Evolutionary conservation across 2,797 vertebrate genomes (phyloP).

Genomic region (Sebastes miniatus): DNA sequence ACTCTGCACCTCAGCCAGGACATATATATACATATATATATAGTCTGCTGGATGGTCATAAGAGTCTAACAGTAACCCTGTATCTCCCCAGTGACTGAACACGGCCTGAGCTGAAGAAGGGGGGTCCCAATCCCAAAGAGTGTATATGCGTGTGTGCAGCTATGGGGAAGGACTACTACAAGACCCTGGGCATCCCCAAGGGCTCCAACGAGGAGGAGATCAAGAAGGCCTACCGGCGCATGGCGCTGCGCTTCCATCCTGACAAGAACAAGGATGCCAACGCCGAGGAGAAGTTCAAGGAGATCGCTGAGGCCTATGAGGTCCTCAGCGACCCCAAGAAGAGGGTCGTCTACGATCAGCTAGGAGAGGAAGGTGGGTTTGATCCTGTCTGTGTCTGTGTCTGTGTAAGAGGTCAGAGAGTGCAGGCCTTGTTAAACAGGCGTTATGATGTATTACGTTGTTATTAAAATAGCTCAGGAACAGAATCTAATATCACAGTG

Average conservation of each 20-base stretch:
- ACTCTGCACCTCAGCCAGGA: constrained; percentile 39
- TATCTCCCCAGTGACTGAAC: constrained; percentile 58
- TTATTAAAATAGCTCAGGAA: constrained; percentile 48
- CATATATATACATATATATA: constrained; percentile 4
- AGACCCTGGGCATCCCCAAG: constrained; percentile 92
- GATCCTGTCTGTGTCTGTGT: not conserved
- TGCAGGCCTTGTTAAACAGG: constrained; percentile 28
- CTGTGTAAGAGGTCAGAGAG: constrained; percentile 9
- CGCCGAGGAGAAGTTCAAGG: constrained; percentile 97
- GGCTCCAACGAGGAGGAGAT: constrained; percentile 97
- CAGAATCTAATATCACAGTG: constrained; percentile 38
- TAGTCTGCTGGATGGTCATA: constrained; percentile 14
- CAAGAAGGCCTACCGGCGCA: constrained; percentile 97
- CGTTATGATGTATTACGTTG: constrained; percentile 48
- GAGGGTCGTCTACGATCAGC: constrained; percentile 93
- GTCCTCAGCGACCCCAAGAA: constrained; percentile 99
- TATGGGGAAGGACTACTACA: constrained; percentile 99
- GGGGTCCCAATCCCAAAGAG: constrained; percentile 36
- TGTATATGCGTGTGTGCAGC: constrained; percentile 52
- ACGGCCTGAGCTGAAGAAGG: constrained; percentile 42
- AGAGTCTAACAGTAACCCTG: constrained; percentile 26
- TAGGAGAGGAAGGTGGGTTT: constrained; percentile 92
- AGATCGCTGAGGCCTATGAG: constrained; percentile 96
- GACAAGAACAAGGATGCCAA: constrained; percentile 98
- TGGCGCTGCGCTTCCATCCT: constrained; percentile 97